Base-by-base conservation (phyloP, 1,140 invertebrate species). In the Mactra quadrangularis region DNA sequence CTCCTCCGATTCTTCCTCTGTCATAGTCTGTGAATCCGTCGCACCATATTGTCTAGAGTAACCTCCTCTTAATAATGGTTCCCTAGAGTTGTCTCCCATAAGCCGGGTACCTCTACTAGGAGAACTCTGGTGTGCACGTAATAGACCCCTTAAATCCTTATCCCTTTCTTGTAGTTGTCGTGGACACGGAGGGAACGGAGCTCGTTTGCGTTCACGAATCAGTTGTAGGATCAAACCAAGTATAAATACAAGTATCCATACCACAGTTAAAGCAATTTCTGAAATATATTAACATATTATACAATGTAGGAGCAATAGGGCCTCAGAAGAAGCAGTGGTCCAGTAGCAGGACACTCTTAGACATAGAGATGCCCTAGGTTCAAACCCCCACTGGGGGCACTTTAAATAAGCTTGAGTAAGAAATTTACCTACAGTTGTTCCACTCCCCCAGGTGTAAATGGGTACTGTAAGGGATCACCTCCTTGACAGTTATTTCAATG, bases 141-240 rank as follows among this genome's bases (percentile, higher is more conserved):
- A 31, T 7, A 78, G 57, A 33, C 38, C 4, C 19, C 57, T 29
- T 17, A 76, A 50, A 33, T 59, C 72, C 33, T 22, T 38, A 45
- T 22, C 33, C 22, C 77, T 81, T 9, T 35, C 19, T 15, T 29
- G 13, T 22, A 29, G 17, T 33, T 78, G 45, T 9, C 77, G 50
- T 1, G 77, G 77, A 31, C 52, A 81, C 7, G 77, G 77, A 45
- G 77, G 77, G 22, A 81, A 81, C 1, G 77, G 77, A 33, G 66
- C 77, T 31, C 50, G 70, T 52, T 81, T 81, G 29, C 77, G 55
- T 25, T 81, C 64, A 13, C 64, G 31, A 31, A 59, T 27, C 3
- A 81, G n/a, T 38, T 81, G 77, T 50, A 81, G 47, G 2, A 35
- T 64, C n/a, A 52, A 50, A 6, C 77, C 77, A 15, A 29, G 0